A percentile compares a stretch with the other conserved stretches of the same genome.
Conservation (phyloP, 2,113 vertebrate genomes). For the Furnarius figulus region DNA sequence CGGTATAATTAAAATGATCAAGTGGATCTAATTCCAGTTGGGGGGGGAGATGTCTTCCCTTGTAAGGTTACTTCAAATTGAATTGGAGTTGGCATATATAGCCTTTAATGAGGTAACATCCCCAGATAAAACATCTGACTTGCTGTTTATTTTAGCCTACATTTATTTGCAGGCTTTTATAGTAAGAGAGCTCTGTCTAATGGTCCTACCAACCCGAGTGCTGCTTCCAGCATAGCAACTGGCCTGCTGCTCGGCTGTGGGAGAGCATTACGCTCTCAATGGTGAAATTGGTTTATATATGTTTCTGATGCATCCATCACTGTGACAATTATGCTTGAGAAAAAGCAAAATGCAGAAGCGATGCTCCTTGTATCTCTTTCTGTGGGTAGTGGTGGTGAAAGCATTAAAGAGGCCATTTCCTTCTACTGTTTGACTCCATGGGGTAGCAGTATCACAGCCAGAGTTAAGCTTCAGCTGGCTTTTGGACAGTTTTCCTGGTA, state of each 20-base stretch:
- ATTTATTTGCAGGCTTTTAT: constrained; percentile 59
- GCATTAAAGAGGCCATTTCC: neutral
- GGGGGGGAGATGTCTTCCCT: neutral
- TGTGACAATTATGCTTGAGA: neutral
- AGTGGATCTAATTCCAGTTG: constrained; percentile 58
- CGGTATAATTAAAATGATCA: constrained; percentile 68
- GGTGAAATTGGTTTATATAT: constrained; percentile 26
- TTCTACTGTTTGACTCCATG: neutral
- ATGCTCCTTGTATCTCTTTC: neutral
- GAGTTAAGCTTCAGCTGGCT: neutral
- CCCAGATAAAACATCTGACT: constrained; percentile 65
- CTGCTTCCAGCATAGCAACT: neutral
- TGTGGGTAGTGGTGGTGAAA: neutral
- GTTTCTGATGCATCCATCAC: constrained; percentile 40
- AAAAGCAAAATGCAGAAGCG: neutral
- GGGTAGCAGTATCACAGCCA: neutral
- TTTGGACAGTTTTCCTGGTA: constrained; percentile 12
- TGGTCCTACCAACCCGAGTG: neutral
- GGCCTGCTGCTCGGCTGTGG: neutral
- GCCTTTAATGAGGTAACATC: constrained; percentile 65
- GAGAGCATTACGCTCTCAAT: neutral
- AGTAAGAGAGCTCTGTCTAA: constrained; percentile 32
- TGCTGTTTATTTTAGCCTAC: constrained; percentile 66
- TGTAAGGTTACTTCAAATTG: constrained; percentile 53
- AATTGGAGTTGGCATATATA: constrained; percentile 67